Conservation (phyloP, 2,113 vertebrate species). For the Tricholaema leucomelas region DNA sequence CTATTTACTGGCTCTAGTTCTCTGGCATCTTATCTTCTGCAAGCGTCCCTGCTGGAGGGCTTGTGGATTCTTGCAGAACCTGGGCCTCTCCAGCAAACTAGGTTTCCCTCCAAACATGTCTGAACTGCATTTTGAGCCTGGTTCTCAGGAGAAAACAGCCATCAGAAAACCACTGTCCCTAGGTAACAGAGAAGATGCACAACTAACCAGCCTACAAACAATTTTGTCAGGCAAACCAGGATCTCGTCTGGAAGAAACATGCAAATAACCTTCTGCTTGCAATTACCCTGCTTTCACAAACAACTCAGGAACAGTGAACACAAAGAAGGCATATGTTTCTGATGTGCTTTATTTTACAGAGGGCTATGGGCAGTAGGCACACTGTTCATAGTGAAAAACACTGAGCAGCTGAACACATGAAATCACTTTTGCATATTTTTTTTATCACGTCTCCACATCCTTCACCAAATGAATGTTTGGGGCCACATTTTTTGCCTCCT, state of each 20-base stretch:
- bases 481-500: not conserved
- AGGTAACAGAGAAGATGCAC: not conserved
- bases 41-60: not conserved
- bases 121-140: not conserved
- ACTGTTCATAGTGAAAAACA: not conserved
- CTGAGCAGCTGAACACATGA: not conserved
- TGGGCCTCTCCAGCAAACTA: not conserved
- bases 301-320: not conserved
- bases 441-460: not conserved
- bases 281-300: not conserved
- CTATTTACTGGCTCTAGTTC: constrained; percentile 26
- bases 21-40: constrained; percentile 7
- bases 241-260: not conserved
- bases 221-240: not conserved
- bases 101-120: not conserved
- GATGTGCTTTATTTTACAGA: not conserved
- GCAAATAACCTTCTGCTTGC: not conserved
- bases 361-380: not conserved
- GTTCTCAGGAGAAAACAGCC: not conserved
- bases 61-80: not conserved
- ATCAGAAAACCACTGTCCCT: not conserved
- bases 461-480: not conserved
- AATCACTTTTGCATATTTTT: not conserved
- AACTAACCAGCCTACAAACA: not conserved
- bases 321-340: not conserved